Base-by-base conservation (phyloP, 2,888 invertebrate species). In the Barypeithes pellucidus region DNA sequence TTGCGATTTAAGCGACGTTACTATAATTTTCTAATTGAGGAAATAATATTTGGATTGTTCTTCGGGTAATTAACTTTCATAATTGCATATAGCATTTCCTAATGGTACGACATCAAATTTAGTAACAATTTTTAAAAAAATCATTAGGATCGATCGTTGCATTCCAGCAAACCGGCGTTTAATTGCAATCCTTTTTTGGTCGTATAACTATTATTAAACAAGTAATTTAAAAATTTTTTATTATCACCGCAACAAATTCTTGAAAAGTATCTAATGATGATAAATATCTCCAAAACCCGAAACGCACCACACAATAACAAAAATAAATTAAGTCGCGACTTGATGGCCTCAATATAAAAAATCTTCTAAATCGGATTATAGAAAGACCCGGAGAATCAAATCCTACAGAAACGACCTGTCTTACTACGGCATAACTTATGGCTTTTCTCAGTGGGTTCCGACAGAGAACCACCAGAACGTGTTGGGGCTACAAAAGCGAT, bases 391-490 rank as follows among this genome's bases (percentile, higher is more conserved):
- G n/a, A 36, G 73, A 80, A 81, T 80, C 80, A 80, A 81, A 81
- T 79, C 78, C 72, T 76, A 75, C 76, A 77, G 80, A 80, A 80
- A 77, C 43, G 74, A 71, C 70, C 71, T 68, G 75, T 72, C 71
- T 67, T 41, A 45, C 45, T 36, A 52, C 66, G 54, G 73, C 61
- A 79, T 80, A 80, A 81, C 71, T 81, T 79, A 81, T 81, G 77
- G 78, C 76, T 79, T 80, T 81, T 81, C 80, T 76, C 81, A 80
- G 81, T 78, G 79, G 80, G 80, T 77, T 74, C 75, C 62, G 77
- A 77, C 77, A 75, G 75, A 68, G 74, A 73, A 78, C 76, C 63
- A 65, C 72, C 62, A 66, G 54, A 57, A 67, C 70, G 74, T 69
- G 73, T 73, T 65, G 54, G 66, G 45, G 47, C 71, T 67, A 71